These are phyloP conservation scores for Gymnocheta viridis DNA, from an alignment of 2,888 invertebrate genomes.

Conservation along the genomic window DNA sequence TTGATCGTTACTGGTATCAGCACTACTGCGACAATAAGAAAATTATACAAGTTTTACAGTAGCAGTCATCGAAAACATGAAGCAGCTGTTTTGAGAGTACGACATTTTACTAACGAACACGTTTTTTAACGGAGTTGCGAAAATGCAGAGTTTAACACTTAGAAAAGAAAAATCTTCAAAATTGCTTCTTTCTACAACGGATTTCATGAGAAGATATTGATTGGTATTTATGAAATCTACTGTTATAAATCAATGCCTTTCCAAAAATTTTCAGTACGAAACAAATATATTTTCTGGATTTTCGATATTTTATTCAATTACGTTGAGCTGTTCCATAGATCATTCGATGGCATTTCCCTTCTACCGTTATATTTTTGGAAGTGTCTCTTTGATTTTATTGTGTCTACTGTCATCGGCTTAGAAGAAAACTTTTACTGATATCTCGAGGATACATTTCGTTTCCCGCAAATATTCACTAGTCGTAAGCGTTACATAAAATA, in stretches of 20 bases:
- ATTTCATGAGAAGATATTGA: slow-evolving; percentile 51
- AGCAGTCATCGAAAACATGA: not conserved
- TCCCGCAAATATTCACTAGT: not conserved
- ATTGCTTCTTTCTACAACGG: slow-evolving; percentile 1
- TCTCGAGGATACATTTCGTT: not conserved
- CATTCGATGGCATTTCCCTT: not conserved
- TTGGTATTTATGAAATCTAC: slow-evolving; percentile 67
- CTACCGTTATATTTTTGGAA: not conserved
- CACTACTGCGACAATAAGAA: slow-evolving; percentile 23
- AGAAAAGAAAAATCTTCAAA: not conserved
- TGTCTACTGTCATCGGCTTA: too few relatives aligned
- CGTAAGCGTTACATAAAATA: not conserved
- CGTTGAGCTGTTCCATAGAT: slow-evolving; percentile 6
- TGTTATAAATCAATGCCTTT: slow-evolving; percentile 59
- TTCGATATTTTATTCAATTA: not conserved
- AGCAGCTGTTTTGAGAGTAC: not conserved
- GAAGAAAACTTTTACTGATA: too few relatives aligned
- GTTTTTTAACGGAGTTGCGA: slow-evolving; percentile 14
- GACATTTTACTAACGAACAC: not conserved
- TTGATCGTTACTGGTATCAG: slow-evolving; percentile 4
- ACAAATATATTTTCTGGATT: slow-evolving; percentile 19
- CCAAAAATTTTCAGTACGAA: slow-evolving; percentile 55
- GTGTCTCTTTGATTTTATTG: not conserved
- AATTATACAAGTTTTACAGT: slow-evolving; percentile 55
- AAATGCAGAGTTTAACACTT: slow-evolving; percentile 16